Conservation (phyloP, 2,113 vertebrate genomes). For the Neogobius melanostomus region DNA sequence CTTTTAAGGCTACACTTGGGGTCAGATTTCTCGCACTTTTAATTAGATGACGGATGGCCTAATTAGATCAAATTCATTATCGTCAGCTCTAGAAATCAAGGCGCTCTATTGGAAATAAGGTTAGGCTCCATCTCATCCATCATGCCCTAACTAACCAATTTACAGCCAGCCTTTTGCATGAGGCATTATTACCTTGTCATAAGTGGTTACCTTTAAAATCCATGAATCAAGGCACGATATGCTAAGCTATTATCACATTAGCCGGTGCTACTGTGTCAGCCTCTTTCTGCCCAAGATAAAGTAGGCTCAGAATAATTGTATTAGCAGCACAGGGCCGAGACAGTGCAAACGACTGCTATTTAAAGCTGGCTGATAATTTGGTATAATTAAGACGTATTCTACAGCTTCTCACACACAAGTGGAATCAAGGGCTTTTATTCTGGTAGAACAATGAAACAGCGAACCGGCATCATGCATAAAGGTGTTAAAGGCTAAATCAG, state of each 20-base stretch:
- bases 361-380: conserved; percentile 77
- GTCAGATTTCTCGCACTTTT: conserved; percentile 89
- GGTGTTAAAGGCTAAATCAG: conserved; percentile 1
- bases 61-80: conserved; percentile 99
- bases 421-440: conserved; percentile 52
- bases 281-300: conserved; percentile 95
- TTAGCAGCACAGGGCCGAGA: conserved; percentile 79
- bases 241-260: conserved; percentile 99
- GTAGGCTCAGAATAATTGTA: conserved; percentile 85
- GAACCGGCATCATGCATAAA: conserved; percentile 11
- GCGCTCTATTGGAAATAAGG: conserved; percentile 90
- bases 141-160: conserved; percentile 99
- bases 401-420: conserved; percentile 50
- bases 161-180: conserved; percentile 92
- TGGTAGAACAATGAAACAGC: conserved; percentile 45
- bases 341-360: conserved; percentile 75
- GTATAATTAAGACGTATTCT: conserved; percentile 77
- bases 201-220: conserved; percentile 95
- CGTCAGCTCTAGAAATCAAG: conserved; percentile 95
- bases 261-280: conserved; percentile 92
- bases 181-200: conserved; percentile 99
- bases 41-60: conserved; percentile 92
- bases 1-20: conserved; percentile 72
- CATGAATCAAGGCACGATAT: conserved; percentile 84
- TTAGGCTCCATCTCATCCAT: conserved; percentile 93